Base-by-base conservation (phyloP, 2,113 vertebrate genomes). In the Cyanistes caeruleus region DNA sequence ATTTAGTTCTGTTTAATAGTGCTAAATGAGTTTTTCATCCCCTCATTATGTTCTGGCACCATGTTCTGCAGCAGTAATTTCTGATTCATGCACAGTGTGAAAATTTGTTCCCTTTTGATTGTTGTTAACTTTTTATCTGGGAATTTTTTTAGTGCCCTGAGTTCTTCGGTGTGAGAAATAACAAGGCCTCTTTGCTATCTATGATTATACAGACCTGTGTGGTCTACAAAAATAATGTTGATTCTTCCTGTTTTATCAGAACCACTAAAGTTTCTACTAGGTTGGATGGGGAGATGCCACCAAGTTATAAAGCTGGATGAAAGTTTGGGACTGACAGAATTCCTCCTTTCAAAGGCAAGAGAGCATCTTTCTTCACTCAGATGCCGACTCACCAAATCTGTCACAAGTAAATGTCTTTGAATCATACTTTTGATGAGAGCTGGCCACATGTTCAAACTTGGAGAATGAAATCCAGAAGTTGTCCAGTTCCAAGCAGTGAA, bases 1-100 rank as follows among this genome's bases (percentile, higher is more conserved):
- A 81, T 75, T 91, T 78, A 0, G 0, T 41, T 74, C 65, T 74
- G 11, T 77, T 89, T 84, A 87, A 84, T 39, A 78, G 60, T 30
- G 15, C 77, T 91, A 93, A 84, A 91, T 91, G 53, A 48, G 5
- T 74, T 89, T 94, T 89, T 84, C 68, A 89, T 55, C 51, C 81
- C 18, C 60, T 87, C 84, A 59, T 91, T 91, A 76, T 58, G 28
- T 72, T 86, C 86, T 83, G 79, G 63, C 70, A 85, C 73, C 28
- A 4, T 52, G 31, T 64, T 88, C 76, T 35, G 22, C 67, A 90
- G 67, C 75, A 2, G 0, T 82, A 80, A 30, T 86, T 88, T 95
- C 79, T 17, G 23, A 86, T 84, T 88, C 84, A 77, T 49, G 53
- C 72, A 69, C 44, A 53, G 76, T 11, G 6, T 35, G 83, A 80